phyloP scores from a whole-genome alignment of 2,113 vertebrate genomes.

The Caranx melampygus region DNA sequence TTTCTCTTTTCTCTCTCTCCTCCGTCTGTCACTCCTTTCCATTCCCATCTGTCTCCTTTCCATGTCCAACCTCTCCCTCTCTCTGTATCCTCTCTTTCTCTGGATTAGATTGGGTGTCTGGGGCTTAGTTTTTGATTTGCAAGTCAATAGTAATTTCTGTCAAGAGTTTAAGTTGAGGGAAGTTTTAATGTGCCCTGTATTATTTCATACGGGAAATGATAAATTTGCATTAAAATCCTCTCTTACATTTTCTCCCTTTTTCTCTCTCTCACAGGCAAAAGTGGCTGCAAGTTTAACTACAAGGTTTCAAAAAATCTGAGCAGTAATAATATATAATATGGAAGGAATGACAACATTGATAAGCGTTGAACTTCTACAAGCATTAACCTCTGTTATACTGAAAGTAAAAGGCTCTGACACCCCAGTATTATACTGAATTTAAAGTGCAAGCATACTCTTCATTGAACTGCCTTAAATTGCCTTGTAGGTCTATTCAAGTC shows the following conservation, averaged over 20 bases:
- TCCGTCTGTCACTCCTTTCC: conserved; percentile 67
- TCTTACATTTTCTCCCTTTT: conserved; percentile 32
- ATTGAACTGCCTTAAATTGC: conserved; percentile 11
- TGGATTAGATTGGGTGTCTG: conserved; percentile 64
- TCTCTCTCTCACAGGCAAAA: conserved; percentile 42
- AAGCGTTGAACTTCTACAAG: background rate
- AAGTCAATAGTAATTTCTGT: conserved; percentile 76
- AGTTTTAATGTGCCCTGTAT: conserved; percentile 70
- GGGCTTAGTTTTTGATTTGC: conserved; percentile 76
- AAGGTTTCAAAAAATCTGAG: conserved; percentile 5
- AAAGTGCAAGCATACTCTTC: conserved; percentile 10
- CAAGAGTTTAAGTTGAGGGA: conserved; percentile 68
- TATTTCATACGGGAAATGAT: conserved; percentile 63
- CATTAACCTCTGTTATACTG: background rate
- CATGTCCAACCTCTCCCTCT: conserved; percentile 43
- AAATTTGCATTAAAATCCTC: conserved; percentile 69
- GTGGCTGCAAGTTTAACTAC: conserved; percentile 18
- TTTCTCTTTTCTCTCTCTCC: conserved; percentile 39
- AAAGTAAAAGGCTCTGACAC: conserved; percentile 11
- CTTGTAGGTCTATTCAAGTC: background rate
- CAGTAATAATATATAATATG: conserved; percentile 39
- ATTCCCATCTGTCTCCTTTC: conserved; percentile 68
- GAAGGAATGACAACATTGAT: conserved; percentile 18
- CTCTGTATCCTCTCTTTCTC: conserved; percentile 39
- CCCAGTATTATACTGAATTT: conserved; percentile 2